These are phyloP conservation scores for Stegostoma tigrinum DNA, from an alignment of 2,113 vertebrate genomes.

Conservation along the genomic window DNA sequence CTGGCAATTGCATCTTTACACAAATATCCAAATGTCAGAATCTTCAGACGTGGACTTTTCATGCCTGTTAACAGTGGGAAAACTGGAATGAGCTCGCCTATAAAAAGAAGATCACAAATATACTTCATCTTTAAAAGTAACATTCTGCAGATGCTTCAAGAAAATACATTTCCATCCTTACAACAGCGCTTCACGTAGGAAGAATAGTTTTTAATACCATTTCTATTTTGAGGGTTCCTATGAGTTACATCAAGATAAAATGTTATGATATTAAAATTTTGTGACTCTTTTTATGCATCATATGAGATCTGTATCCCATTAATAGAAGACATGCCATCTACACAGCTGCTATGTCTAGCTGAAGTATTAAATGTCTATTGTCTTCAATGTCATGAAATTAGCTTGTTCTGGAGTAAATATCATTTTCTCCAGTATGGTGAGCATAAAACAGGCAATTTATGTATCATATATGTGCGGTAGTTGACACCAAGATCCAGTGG, in stretches of 20 bases:
- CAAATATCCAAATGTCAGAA: neutral
- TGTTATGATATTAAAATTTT: neutral
- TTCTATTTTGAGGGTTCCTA: neutral
- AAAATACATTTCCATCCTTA: neutral
- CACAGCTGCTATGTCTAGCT: neutral
- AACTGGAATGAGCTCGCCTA: neutral
- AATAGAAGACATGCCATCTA: neutral
- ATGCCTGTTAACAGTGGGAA: neutral
- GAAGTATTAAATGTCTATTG: neutral
- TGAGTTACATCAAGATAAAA: neutral
- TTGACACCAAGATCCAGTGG: neutral
- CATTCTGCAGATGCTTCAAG: neutral
- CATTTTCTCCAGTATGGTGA: neutral
- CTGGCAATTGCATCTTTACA: conserved; percentile 17
- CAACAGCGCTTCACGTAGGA: neutral
- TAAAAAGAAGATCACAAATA: neutral
- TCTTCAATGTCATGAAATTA: neutral
- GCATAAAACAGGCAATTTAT: neutral
- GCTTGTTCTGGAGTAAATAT: neutral
- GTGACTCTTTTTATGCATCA: neutral
- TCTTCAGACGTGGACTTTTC: neutral
- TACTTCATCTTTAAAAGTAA: neutral
- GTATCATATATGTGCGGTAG: neutral
- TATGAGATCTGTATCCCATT: neutral
- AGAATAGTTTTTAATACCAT: neutral